Conservation (phyloP, 2,797 vertebrate genomes). For the Lepidocolaptes lacrymiger region DNA sequence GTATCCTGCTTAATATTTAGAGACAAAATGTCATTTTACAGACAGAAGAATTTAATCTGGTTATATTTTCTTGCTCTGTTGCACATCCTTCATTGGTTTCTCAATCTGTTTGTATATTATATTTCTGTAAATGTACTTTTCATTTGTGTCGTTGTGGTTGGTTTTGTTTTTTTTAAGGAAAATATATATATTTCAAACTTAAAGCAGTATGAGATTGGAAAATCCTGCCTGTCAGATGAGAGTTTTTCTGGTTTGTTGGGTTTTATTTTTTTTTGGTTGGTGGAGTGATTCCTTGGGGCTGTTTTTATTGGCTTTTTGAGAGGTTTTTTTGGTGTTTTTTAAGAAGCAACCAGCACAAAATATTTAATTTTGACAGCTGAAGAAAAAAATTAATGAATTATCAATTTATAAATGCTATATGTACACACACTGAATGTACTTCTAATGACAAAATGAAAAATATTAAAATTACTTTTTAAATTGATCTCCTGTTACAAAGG, state of each 20-base stretch:
- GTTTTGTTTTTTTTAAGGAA: neutral
- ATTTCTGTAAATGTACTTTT: neutral
- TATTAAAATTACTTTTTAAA: neutral
- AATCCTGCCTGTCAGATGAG: neutral
- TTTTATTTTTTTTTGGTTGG: neutral
- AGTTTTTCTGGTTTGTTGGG: neutral
- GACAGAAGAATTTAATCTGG: neutral
- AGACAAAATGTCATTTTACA: conserved; percentile 22
- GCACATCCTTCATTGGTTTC: conserved; percentile 1
- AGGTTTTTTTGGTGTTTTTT: neutral
- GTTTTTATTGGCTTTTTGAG: neutral
- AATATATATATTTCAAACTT: neutral
- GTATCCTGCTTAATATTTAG: conserved; percentile 13
- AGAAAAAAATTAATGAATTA: neutral
- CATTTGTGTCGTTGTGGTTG: neutral
- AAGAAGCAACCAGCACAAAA: neutral
- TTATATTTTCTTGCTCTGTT: neutral
- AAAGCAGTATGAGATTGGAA: neutral
- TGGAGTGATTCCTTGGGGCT: neutral
- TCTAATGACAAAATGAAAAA: neutral
- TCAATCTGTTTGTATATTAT: neutral
- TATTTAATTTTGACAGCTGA: neutral
- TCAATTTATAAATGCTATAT: neutral
- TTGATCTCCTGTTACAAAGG: neutral
- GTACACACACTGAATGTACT: neutral